phyloP scores from a whole-genome alignment of 2,888 invertebrate genomes.

The Brassicogethes aeneus region DNA sequence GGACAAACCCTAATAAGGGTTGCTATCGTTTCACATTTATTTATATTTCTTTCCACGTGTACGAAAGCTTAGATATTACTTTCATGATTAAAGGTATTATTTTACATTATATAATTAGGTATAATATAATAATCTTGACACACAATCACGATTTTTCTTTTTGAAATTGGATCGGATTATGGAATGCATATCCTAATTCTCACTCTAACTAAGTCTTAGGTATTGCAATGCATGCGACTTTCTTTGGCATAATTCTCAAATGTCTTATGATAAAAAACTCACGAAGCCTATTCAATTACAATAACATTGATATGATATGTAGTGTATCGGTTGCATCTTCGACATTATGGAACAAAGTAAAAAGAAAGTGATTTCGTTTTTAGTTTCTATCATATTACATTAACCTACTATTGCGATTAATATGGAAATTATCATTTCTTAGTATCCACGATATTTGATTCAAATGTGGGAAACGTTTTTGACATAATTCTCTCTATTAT shows the following conservation, averaged over 20 bases:
- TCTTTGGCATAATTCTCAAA: constrained; percentile 21
- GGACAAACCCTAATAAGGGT: no score
- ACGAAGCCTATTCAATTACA: constrained; percentile 14
- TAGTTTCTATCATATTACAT: constrained; percentile 12
- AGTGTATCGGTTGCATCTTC: constrained; percentile 7
- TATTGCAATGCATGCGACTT: constrained; percentile 18
- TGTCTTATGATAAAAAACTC: constrained; percentile 5
- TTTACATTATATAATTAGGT: no score
- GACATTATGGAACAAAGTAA: constrained; percentile 15
- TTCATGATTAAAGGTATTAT: no score
- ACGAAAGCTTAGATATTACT: no score
- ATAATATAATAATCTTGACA: constrained; percentile 3
- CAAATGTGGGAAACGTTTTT: no score
- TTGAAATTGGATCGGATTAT: constrained; percentile 12
- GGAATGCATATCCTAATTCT: constrained; percentile 17
- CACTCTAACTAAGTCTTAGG: no score
- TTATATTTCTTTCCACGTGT: no score
- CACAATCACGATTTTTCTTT: constrained; percentile 17
- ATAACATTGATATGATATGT: constrained; percentile 10
- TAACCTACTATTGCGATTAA: no score
- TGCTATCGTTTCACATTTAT: no score
- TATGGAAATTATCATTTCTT: no score
- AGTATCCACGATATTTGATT: no score
- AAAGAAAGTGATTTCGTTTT: constrained; percentile 14
- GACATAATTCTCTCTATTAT: no score